phyloP scores from a whole-genome alignment of 2,113 vertebrate species.

The Zosterops borbonicus region DNA sequence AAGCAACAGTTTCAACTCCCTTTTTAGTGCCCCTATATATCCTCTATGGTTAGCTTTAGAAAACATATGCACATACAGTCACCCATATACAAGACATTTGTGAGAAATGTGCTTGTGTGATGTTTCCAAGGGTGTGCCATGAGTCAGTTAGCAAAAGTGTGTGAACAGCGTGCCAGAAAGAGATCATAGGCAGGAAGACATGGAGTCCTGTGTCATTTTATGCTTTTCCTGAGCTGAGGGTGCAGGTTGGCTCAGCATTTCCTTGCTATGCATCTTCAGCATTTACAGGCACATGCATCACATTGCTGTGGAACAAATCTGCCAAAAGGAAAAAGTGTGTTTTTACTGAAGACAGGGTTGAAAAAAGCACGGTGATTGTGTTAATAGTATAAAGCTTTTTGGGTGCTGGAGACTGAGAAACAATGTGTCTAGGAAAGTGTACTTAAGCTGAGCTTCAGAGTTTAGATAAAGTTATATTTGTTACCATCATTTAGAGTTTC shows the following conservation, averaged over 20 bases:
- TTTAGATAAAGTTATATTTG: not conserved
- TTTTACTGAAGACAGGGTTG: not conserved
- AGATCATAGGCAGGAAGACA: not conserved
- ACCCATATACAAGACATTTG: not conserved
- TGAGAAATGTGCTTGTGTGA: not conserved
- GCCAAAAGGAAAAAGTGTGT: not conserved
- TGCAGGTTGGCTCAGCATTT: not conserved
- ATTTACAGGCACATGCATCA: not conserved
- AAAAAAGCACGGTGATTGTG: not conserved
- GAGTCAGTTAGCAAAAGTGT: not conserved
- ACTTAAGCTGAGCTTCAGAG: not conserved
- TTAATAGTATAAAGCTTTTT: not conserved
- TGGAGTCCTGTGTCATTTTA: not conserved
- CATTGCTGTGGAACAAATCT: not conserved
- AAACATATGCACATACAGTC: accelerated
- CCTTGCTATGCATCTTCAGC: not conserved
- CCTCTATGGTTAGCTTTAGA: not conserved
- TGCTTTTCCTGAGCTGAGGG: not conserved
- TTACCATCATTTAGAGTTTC: not conserved
- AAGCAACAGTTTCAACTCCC: not conserved
- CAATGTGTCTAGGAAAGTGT: not conserved
- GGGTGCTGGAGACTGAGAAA: not conserved
- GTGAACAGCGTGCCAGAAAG: not conserved
- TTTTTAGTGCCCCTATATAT: not conserved
- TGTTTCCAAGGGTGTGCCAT: not conserved